Evolutionary conservation across 2,797 vertebrate genomes (phyloP), one percentile per base, ranked within the genome.

Genomic region (Champsocephalus esox): DNA sequence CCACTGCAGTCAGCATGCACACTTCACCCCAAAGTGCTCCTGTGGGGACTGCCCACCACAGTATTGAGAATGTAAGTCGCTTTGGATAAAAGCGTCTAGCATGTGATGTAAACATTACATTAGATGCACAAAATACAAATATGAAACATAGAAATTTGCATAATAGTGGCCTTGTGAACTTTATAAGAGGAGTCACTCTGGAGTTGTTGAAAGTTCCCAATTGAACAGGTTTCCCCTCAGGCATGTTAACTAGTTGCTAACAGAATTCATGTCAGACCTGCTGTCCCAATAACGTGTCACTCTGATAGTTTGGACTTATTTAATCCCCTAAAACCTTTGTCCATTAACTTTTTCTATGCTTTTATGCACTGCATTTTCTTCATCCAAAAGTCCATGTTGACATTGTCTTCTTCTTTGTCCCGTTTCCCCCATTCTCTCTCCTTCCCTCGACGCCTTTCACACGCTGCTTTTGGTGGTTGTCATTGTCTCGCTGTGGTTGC

Each of bases 401-500:
- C 69, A 49, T 43, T 82, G 28, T 73, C 51, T 76, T 71, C 68
- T 63, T 63, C 32, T 77, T 10, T 65, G 24, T 76, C 34, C 50
- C 24, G 19, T 58, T 57, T n/a, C 60, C 50, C 34, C 63, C 52
- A 16, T 32, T 75, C 43, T 69, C 41, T 73, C n/a, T 81, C 69
- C 78, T 34, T 83, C 70, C 80, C 75, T 79, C 60, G 69, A 68
- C 65, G 68, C 70, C 16, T 50, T 54, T 67, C 61, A 90, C 69
- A 64, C 69, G 38, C 66, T 78, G 74, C 80, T 77, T 75, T 58
- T 70, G 74, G 81, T 85, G 84, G 83, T 86, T 89, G 69, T 64
- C 48, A 79, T 92, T 88, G 87, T 73, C 32, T 80, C 50, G 74
- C 51, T 77, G 59, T 89, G 90, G 75, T 66, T 87, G 79, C 50